A percentile compares a stretch with the other conserved stretches of the same genome.
Evolutionary conservation across 1,140 invertebrate species (phyloP).

Genomic region (Eubasilissa regina): DNA sequence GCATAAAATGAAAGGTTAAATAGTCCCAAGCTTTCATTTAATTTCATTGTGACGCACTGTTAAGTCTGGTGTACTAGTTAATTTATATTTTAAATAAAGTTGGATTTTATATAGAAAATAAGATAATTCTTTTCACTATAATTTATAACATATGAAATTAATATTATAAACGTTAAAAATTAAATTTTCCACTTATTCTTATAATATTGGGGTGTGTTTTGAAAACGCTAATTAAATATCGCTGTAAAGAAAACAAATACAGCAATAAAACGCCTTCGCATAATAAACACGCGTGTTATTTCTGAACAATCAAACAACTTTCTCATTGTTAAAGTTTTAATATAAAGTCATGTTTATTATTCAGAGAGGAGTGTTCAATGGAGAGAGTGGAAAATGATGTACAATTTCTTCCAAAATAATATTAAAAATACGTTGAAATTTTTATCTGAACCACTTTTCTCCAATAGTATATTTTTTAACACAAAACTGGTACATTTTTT

Average conservation of each 20-base stretch:
- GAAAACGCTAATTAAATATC: not conserved
- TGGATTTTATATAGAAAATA: no score
- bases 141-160: no score
- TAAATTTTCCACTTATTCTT: no score
- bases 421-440: no score
- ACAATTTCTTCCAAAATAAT: no score
- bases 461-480: no score
- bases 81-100: not conserved
- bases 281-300: slow-evolving; percentile 1
- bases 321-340: not conserved
- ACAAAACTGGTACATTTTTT: no score
- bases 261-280: not conserved
- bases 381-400: not conserved
- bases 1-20: slow-evolving; percentile 4
- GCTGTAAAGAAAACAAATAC: not conserved
- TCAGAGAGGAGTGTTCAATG: not conserved
- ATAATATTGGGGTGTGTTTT: no score
- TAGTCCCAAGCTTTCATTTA: slow-evolving; percentile 7
- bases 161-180: not conserved
- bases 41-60: not conserved
- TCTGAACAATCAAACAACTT: slow-evolving; percentile 5
- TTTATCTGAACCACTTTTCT: no score
- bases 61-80: not conserved
- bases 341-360: slow-evolving; percentile 15
- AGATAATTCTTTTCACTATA: no score